These are phyloP conservation scores for Capitulum mitella DNA, from an alignment of 2,888 invertebrate genomes.

Conservation along the genomic window DNA sequence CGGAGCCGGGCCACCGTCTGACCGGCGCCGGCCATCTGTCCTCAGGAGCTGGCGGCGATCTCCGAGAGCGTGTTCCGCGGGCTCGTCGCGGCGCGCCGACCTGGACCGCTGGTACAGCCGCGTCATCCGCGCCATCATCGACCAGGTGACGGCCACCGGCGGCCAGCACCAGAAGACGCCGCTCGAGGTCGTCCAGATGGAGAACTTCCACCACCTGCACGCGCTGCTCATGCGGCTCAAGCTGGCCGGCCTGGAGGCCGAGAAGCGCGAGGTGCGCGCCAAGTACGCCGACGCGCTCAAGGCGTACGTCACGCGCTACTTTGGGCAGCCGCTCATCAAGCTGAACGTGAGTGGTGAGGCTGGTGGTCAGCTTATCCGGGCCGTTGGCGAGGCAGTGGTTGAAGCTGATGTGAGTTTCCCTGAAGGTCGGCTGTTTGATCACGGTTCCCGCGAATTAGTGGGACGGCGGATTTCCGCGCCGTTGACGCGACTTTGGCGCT, in stretches of 20 bases:
- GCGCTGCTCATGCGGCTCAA: constrained; percentile 79
- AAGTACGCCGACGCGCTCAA: constrained; percentile 83
- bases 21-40: no score
- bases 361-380: no score
- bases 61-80: constrained; percentile 80
- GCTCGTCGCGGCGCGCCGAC: constrained; percentile 77
- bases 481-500: no score
- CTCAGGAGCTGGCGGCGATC: constrained; percentile 68
- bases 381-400: no score
- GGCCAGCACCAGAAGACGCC: constrained; percentile 82
- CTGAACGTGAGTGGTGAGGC: constrained; percentile 59
- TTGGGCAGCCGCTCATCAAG: constrained; percentile 87
- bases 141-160: constrained; percentile 53
- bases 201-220: constrained; percentile 91
- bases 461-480: no score
- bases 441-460: no score
- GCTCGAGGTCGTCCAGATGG: constrained; percentile 82
- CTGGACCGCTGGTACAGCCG: constrained; percentile 84
- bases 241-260: constrained; percentile 74
- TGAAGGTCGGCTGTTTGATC: no score
- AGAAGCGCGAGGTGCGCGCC: constrained; percentile 81
- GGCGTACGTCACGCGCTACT: constrained; percentile 87
- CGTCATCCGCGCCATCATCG: constrained; percentile 73
- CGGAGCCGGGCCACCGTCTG: no score
- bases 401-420: no score